Evolutionary conservation across 2,113 vertebrate genomes (phyloP), one percentile per base, ranked within the genome.

Genomic region (Montifringilla adamsi): DNA sequence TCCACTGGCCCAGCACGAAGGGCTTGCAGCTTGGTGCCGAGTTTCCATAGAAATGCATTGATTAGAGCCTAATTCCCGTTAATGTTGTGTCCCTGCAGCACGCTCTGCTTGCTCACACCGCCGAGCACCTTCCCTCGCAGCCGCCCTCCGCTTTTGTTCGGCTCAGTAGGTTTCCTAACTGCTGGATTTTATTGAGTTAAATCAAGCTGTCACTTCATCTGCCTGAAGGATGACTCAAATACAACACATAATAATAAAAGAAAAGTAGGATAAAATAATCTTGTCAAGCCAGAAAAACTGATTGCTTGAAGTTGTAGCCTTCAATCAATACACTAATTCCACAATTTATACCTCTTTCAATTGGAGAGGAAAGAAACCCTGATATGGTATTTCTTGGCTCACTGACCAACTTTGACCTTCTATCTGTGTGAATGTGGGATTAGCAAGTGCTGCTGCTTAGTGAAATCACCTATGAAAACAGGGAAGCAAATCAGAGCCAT

Each of bases 181-280:
- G 98, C 98, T 98, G 96, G 97, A 86, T 98, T 99, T 99, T 99
- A 99, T 99, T 99, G 99, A 99, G 99, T 99, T 99, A 99, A 99
- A 99, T 99, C 99, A 98, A 98, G 97, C 98, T 99, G 99, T 99
- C 99, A 99, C 98, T 99, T 99, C 98, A 98, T 98, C 99, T 99
- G 98, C 98, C 98, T 99, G 98, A 98, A 98, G 98, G 99, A 99
- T 99, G 99, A 99, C 99, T 99, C 99, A 99, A 99, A 99, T 98
- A 98, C 98, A 99, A 99, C 98, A 99, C 99, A 99, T 99, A 99
- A 99, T 99, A 99, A 99, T 99, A 99, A 99, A 98, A 98, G 98
- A 99, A 99, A 99, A 99, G 99, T 99, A 99, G 99, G 99, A 99
- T 99, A 99, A 99, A 99, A 99, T 99, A 99, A 99, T 99, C 99